phyloP scores from a whole-genome alignment of 2,888 invertebrate genomes.

The Tortrix viridana region DNA sequence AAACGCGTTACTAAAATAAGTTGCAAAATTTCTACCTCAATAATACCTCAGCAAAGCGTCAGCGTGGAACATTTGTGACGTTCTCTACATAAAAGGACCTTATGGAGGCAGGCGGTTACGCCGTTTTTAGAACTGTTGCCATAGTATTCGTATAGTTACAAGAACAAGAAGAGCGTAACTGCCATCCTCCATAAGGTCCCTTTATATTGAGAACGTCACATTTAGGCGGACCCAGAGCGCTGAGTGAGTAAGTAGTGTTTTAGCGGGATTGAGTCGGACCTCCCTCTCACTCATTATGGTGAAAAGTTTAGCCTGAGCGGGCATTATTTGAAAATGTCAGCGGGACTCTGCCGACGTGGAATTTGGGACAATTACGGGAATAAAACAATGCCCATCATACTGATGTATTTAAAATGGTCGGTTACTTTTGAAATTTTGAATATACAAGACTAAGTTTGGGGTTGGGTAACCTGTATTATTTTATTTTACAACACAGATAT shows the following conservation, averaged over 20 bases:
- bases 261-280: constrained; percentile 45
- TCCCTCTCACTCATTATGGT: constrained; percentile 42
- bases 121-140: too few species aligned
- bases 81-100: too few species aligned
- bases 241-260: constrained; percentile 39
- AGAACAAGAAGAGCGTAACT: too few species aligned
- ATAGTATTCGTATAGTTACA: too few species aligned
- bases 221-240: constrained; percentile 37
- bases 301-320: constrained; percentile 34
- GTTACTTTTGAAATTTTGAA: too few species aligned
- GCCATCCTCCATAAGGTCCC: too few species aligned
- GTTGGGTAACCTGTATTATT: too few species aligned
- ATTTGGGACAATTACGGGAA: constrained; percentile 11
- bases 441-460: too few species aligned
- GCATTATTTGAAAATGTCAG: constrained; percentile 31
- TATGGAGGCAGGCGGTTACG: too few species aligned
- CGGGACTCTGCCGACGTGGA: constrained; percentile 9
- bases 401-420: not conserved
- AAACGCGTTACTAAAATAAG: not conserved
- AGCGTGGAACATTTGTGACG: too few species aligned
- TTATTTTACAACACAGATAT: too few species aligned
- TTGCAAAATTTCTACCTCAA: not conserved
- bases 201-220: too few species aligned
- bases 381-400: constrained; percentile 7
- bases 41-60: not conserved